Base-by-base conservation (phyloP, 2,113 vertebrate genomes). In the Perccottus glenii region DNA sequence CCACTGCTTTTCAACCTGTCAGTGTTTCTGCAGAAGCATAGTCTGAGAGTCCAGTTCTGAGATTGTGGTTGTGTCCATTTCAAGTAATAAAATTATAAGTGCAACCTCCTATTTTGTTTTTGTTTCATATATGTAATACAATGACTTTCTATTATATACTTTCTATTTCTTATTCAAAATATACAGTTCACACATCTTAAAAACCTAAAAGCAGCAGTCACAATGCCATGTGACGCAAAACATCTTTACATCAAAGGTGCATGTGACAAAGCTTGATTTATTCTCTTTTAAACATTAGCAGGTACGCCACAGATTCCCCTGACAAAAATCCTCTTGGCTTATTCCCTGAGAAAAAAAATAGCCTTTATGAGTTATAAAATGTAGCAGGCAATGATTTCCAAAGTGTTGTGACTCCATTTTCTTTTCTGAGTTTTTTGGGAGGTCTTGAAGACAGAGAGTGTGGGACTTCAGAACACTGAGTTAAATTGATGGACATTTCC, bases 1-100 rank as follows among this genome's bases (percentile, higher is more conserved):
- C 38, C 14, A 16, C 10, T 44, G 47, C 58, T 75, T 38, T 74
- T 71, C 64, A 83, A 44, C 50, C 60, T 74, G 78, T 73, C 64
- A 69, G 36, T 40, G 38, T 40, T 40, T 40, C 38, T 27, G 19
- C 19, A 27, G 19, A 40, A 38, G 6, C 36, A 38, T 5, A 38
- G 38, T 27, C 19, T 27, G 19, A 27, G 19, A 27, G 19, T 27
- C 19, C 19, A 27, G 19, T 27, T 27, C 19, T 27, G 19, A 27
- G 19, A 27, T 27, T 27, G 19, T 27, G 19, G 19, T 27, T 27
- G 19, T 27, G 19, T 27, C 19, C 19, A 27, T 27, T 27, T 27
- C 3, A 27, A 27, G 19, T 27, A 27, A 27, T 1, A 3, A 3
- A 27, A 27, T 27, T 27, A 27, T 27, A 27, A 2, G 3, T 2